Evolutionary conservation across 2,113 vertebrate species (phyloP).

Genomic region (Phyllostomus discolor): DNA sequence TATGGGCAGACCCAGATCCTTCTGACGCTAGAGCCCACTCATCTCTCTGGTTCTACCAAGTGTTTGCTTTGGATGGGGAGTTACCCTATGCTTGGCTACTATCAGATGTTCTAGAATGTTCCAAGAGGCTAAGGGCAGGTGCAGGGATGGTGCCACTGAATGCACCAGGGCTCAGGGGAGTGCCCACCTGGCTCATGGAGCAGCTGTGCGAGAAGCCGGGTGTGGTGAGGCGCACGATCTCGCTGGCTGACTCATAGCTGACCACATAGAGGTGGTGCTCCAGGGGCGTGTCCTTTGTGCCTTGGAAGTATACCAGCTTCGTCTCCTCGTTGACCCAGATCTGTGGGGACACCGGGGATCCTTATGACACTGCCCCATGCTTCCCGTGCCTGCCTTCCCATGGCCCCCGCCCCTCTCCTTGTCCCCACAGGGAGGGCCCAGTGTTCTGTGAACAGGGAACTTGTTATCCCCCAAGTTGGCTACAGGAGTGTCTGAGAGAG

Average conservation of each 20-base stretch:
- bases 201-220: constrained; percentile 96
- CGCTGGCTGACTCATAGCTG: constrained; percentile 89
- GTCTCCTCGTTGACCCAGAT: constrained; percentile 97
- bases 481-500: not conserved
- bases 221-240: constrained; percentile 92
- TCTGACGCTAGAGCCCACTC: not conserved
- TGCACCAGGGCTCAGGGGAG: accelerated
- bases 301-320: constrained; percentile 95
- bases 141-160: not conserved
- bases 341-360: constrained; percentile 73
- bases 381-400: not conserved
- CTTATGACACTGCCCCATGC: not conserved
- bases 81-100: accelerated
- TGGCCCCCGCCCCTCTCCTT: not conserved
- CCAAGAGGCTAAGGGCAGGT: not conserved
- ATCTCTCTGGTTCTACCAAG: not conserved
- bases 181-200: constrained; percentile 92
- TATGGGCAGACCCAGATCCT: not conserved
- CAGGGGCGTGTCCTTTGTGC: constrained; percentile 93
- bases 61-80: not conserved
- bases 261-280: constrained; percentile 97
- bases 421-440: not conserved
- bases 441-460: not conserved
- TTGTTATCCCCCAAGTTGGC: not conserved
- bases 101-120: not conserved